Conservation (phyloP, 2,888 invertebrate species). For the Tribolium freemani region DNA sequence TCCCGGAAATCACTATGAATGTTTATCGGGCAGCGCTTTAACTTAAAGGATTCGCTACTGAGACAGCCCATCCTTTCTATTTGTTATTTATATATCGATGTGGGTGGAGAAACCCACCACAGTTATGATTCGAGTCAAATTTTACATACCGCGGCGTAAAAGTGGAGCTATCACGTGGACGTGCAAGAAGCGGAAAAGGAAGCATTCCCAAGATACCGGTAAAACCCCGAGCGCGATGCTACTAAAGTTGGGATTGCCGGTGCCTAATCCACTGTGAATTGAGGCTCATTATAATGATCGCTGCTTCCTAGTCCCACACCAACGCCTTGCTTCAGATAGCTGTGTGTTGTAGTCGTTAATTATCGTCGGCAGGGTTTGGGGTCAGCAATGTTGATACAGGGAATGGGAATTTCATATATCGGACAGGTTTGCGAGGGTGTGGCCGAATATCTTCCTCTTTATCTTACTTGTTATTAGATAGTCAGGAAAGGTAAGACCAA, state of each 20-base stretch:
- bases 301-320: conserved; percentile 40
- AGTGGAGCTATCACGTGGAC: not conserved
- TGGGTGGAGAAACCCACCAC: not conserved
- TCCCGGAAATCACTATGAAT: conserved; percentile 34
- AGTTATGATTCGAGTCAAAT: not conserved
- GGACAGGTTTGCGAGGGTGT: not conserved
- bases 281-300: conserved; percentile 50
- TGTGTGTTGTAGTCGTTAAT: conserved; percentile 38
- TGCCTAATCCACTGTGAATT: conserved; percentile 47
- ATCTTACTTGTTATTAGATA: too few relatives aligned
- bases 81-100: conserved; percentile 5
- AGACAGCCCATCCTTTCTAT: conserved; percentile 14
- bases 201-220: conserved; percentile 31
- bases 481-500: too few relatives aligned
- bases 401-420: conserved; percentile 22
- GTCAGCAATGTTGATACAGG: conserved; percentile 4
- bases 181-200: conserved; percentile 28
- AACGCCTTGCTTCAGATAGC: conserved; percentile 15
- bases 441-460: too few relatives aligned
- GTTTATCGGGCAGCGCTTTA: conserved; percentile 20
- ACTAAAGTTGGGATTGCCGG: conserved; percentile 33
- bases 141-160: not conserved
- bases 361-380: conserved; percentile 23
- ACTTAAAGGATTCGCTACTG: conserved; percentile 5
- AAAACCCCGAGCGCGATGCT: conserved; percentile 13